Conservation (phyloP, 2,113 vertebrate genomes). For the Asarcornis scutulata region DNA sequence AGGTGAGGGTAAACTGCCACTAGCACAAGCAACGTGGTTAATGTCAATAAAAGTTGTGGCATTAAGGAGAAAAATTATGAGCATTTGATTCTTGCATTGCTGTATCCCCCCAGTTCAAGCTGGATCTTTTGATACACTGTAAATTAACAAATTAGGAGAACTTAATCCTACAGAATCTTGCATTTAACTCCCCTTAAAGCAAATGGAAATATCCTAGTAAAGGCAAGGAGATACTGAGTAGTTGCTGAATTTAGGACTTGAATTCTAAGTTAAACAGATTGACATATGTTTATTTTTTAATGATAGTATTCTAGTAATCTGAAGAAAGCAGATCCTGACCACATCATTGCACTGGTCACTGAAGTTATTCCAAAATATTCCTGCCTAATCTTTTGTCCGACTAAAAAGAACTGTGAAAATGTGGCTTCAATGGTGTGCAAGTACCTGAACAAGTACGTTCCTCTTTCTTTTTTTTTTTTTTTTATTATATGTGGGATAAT, state of each 20-base stretch:
- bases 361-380: constrained; percentile 94
- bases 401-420: constrained; percentile 98
- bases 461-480: neutral
- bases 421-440: constrained; percentile 95
- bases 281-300: neutral
- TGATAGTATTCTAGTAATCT: constrained; percentile 85
- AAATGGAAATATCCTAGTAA: neutral
- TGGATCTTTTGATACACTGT: neutral
- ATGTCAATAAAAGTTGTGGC: neutral
- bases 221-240: neutral
- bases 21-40: neutral
- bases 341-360: constrained; percentile 91
- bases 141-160: neutral
- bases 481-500: neutral
- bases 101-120: neutral
- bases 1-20: neutral
- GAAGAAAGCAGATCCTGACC: constrained; percentile 92
- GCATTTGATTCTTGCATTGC: neutral
- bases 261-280: neutral
- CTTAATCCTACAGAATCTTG: neutral
- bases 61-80: neutral
- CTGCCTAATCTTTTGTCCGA: constrained; percentile 95
- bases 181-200: accelerated
- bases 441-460: constrained; percentile 88
- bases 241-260: neutral